Evolutionary conservation across 2,888 invertebrate genomes (phyloP), one percentile per base, ranked within the genome.

Genomic region (Hydrotaea diabolus): DNA sequence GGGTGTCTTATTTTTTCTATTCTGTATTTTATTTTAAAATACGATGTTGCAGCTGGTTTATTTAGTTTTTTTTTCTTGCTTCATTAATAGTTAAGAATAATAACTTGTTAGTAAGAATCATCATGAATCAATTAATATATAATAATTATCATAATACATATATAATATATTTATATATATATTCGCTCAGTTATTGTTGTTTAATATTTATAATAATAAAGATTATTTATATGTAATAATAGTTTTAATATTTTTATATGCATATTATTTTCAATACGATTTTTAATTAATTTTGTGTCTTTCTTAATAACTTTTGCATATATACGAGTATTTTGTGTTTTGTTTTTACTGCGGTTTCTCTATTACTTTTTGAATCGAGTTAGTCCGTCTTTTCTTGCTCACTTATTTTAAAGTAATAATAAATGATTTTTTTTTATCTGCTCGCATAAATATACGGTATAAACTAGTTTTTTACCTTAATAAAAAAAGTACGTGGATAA

Each of bases 301-400:
- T 53, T n/a, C n/a, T 82, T 43, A 78, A 80, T 80, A 80, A 82
- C 75, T 79, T 82, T 86, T 84, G 83, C 81, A 83, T 86, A 83
- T 82, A 85, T 85, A 75, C 71, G 39, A 39, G 39, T 43, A 71
- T 43, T 76, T 76, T 82, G 79, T 83, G 82, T 83, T 64, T 74
- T 2, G 73, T 76, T 81, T 73, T 74, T 83, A 80, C 79, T 82
- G 69, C 64, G 66, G 36, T 59, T 80, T 62, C 36, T 64, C n/a
- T 49, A 49, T 49, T 49, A 49, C 49, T 49, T 49, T 49, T 49
- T 49, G 49, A 15, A 4, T n/a, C 49, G 49, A 49, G 49, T 49
- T 15, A 49, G 49, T 49, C 21, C 72, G 66, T 80, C 76, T 77
- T 71, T 80, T 83, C 73, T 80, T 57, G 59, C 76, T 80, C 62